These are phyloP conservation scores for Samia ricini DNA, from an alignment of 1,140 invertebrate species.

Conservation along the genomic window DNA sequence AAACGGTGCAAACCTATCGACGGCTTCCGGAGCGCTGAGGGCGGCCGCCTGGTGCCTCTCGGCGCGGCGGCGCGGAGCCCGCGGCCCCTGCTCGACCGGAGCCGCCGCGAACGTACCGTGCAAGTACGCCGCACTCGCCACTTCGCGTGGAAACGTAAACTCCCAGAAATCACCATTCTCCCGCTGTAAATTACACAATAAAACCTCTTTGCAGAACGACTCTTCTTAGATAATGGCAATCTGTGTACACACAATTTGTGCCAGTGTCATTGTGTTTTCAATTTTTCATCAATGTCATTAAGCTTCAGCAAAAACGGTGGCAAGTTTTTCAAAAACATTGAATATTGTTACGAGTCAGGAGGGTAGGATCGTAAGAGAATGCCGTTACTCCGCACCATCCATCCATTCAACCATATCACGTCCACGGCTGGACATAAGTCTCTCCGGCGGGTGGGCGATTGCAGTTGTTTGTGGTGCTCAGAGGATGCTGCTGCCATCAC, in stretches of 20 bases:
- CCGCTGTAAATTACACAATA: conserved; percentile 27
- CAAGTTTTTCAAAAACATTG: not conserved
- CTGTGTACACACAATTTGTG: too few species aligned
- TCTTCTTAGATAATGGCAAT: too few species aligned
- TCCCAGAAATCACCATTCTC: conserved; percentile 52
- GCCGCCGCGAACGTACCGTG: conserved; percentile 69
- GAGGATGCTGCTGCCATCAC: too few species aligned
- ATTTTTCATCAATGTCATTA: too few species aligned
- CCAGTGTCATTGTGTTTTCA: not conserved
- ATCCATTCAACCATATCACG: not conserved
- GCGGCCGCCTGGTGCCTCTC: conserved; percentile 41
- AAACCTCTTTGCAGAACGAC: not conserved
- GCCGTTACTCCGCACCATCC: not conserved
- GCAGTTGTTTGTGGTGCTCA: too few species aligned
- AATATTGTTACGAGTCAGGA: not conserved
- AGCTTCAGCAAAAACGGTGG: not conserved
- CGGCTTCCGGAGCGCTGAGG: conserved; percentile 34
- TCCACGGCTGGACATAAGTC: too few species aligned
- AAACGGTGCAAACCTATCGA: conserved; percentile 34
- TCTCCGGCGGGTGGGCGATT: too few species aligned
- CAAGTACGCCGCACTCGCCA: conserved; percentile 48
- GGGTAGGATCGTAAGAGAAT: not conserved
- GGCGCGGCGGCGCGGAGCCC: conserved; percentile 42
- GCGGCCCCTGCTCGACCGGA: conserved; percentile 44
- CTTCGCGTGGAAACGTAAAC: conserved; percentile 42